Base-by-base conservation (phyloP, 2,113 vertebrate species). In the Centrocercus urophasianus region DNA sequence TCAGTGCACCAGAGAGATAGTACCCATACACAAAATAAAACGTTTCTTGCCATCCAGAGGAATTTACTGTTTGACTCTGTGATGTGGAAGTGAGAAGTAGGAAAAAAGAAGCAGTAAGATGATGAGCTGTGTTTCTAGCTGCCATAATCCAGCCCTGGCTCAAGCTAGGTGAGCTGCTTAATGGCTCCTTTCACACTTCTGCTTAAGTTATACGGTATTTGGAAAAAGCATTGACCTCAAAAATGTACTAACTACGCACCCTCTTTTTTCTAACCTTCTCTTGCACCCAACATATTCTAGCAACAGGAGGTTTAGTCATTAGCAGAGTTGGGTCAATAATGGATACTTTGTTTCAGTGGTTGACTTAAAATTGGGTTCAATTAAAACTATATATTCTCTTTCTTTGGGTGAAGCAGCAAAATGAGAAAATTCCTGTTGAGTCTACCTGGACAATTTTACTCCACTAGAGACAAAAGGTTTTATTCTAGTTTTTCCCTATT, bases 161-260 rank as follows among this genome's bases (percentile, higher is more conserved):
- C 13, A 24, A 7, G 25, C 25, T 42, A 0, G 1, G 45, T 42
- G 40, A 82, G 15, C 2, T 11, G 24, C 25, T 94, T 84, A 93
- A 82, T 85, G 89, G 48, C n/a, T 87, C 21, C 78, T 90, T 94
- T 93, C 71, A 93, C 84, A 30, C 71, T 63, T 87, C 66, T 93
- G 20, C 75, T 87, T 40, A 42, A 38, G 47, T 50, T 54, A 27
- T 28, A 59, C 0, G 1, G 60, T 54, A 59, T 63, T 83, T 70
- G 50, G 81, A 91, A 87, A 78, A 72, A 90, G 24, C 60, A 36
- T 36, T 75, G 83, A 14, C 72, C 79, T 91, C 95, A 90, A 67
- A 93, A 88, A 88, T 64, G 60, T 38, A 52, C 69, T 60, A 47
- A 24, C 38, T 71, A 12, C 34, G 83, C 20, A 22, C 12, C 3